Evolutionary conservation across 2,888 invertebrate genomes (phyloP).

Genomic region (Acheta domesticus): DNA sequence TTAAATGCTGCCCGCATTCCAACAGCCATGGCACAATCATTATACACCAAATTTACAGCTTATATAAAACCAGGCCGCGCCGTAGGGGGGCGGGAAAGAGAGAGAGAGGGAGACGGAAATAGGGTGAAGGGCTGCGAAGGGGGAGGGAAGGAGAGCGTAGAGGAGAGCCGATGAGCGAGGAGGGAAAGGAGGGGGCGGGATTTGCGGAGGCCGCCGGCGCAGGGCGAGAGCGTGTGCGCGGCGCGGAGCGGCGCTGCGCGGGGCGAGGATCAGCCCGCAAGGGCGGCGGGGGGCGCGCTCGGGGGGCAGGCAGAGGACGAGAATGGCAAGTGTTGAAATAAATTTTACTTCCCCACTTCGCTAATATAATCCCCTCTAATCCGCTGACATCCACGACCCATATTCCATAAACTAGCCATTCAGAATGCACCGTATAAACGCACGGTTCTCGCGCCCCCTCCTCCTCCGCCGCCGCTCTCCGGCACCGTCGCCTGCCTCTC

Average conservation of each 20-base stretch:
- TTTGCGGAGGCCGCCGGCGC: neutral
- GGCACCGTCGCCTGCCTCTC: no score
- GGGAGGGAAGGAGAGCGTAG: no score
- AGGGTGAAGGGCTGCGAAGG: neutral
- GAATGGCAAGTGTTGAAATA: constrained; percentile 37
- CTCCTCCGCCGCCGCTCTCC: no score
- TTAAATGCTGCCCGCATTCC: constrained; percentile 35
- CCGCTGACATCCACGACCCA: constrained; percentile 29
- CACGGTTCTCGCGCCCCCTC: neutral
- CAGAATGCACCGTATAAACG: constrained; percentile 12
- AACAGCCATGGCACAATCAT: constrained; percentile 35
- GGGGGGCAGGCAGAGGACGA: neutral
- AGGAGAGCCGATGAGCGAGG: no score
- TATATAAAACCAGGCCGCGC: constrained; percentile 37
- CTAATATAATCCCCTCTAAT: constrained; percentile 28
- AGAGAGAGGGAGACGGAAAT: constrained; percentile 18
- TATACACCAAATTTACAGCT: constrained; percentile 39
- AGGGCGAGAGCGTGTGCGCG: neutral
- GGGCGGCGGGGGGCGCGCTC: neutral
- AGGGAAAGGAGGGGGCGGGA: neutral
- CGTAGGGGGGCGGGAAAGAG: constrained; percentile 18
- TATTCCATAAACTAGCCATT: constrained; percentile 34
- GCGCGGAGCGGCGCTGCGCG: neutral
- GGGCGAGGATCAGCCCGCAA: neutral
- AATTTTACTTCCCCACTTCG: constrained; percentile 28